Evolutionary conservation across 2,797 vertebrate species (phyloP), one percentile per base, ranked within the genome.

Genomic region (Protonibea diacanthus): DNA sequence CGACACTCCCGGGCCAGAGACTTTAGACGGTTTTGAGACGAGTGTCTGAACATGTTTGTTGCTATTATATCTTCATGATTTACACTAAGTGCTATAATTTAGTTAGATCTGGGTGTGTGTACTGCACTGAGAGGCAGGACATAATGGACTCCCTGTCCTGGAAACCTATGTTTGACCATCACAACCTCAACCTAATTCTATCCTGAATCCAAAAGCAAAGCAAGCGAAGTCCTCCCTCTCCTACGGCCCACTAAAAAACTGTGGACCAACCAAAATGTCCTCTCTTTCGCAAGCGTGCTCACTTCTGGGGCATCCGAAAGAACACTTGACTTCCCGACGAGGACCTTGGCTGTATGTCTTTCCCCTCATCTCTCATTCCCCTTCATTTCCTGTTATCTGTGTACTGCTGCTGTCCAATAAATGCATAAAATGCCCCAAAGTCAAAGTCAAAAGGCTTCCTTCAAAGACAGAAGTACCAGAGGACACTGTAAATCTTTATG

Each of bases 11-110:
- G 53, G n/a, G 20, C 4, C 17, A 62, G 38, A 59, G 27, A 58
- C 33, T 44, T 18, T 38, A 20, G 23, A 64, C 38, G 60, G 21
- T 21, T 74, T 61, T 13, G 40, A 47, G 58, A 48, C 13, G 10
- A 18, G 29, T 55, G 70, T 59, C 56, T 71, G 33, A 66, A 84
- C 72, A 47, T 49, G 40, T 61, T 77, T 13, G 8, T 52, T 72
- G 11, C 13, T 12, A 9, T 71, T 63, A 56, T 11, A 17, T 5
- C 45, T 21, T 11, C 6, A 62, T 14, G n/a, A 55, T 75, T 57
- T 66, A n/a, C 47, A 62, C 18, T 21, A 20, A 4, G 4, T 20
- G 8, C 5, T 33, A 25, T 65, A 38, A 40, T 45, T 56, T 45
- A 7, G 12, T 20, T 2, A 63, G 33, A 49, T 58, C 33, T 21